Conservation (phyloP, 1,140 invertebrate genomes). For the Drosophila pachea region DNA sequence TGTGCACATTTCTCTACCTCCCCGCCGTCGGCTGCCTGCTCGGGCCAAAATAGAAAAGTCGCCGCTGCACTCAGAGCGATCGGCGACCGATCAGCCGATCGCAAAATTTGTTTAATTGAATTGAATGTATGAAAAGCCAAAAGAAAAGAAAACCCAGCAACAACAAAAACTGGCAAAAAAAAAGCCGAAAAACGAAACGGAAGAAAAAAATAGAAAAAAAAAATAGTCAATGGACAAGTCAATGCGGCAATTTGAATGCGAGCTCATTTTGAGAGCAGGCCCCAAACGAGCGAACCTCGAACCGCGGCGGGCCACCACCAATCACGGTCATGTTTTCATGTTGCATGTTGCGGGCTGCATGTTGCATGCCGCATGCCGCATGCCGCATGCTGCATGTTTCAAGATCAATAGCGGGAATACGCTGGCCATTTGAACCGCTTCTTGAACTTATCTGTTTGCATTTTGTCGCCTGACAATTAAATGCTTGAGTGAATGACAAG, state of each 20-base stretch:
- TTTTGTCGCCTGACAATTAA: conserved; percentile 73
- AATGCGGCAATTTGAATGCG: conserved; percentile 70
- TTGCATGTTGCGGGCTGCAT: conserved; percentile 45
- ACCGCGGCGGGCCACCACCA: conserved; percentile 27
- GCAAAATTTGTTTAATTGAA: conserved; percentile 71
- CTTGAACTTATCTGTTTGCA: conserved; percentile 61
- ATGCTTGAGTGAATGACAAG: conserved; percentile 70
- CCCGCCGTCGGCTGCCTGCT: conserved; percentile 38
- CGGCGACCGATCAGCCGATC: conserved; percentile 55
- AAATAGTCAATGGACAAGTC: conserved; percentile 61
- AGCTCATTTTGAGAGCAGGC: conserved; percentile 66
- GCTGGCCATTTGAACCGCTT: conserved; percentile 61
- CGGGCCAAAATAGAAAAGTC: conserved; percentile 70
- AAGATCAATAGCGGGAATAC: conserved; percentile 51
- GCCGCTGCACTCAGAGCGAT: conserved; percentile 38
- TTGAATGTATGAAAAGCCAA: conserved; percentile 63
- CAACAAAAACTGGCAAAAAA: conserved; percentile 11
- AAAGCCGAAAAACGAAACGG: conserved; percentile 2
- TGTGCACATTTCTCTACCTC: conserved; percentile 34
- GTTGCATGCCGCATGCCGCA: conserved; percentile 44
- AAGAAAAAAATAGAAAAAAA: too few relatives aligned
- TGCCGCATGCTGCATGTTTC: conserved; percentile 46
- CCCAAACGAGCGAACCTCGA: conserved; percentile 15
- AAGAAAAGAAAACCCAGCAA: conserved; percentile 17
- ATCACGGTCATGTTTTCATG: conserved; percentile 59